Evolutionary conservation across 1,140 invertebrate species (phyloP), one percentile per base, ranked within the genome.

Genomic region (Leguminivora glycinivorella): DNA sequence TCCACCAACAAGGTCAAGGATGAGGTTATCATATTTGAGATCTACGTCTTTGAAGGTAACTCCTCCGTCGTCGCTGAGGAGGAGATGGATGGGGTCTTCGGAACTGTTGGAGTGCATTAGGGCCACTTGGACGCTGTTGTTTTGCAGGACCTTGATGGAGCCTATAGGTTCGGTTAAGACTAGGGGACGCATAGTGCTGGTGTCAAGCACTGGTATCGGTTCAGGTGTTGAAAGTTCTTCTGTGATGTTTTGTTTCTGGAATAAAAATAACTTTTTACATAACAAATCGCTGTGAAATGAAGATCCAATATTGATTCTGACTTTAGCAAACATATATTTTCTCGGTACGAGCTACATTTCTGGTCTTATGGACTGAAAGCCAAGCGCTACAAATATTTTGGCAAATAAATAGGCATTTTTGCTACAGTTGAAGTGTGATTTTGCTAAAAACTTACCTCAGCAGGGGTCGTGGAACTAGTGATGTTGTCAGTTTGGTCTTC

Each of bases 401-500:
- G 29, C 29, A 31, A 31, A 3, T 31, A 7, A 31, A 31, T 31
- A 31, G 3, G 29, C 29, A 31, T 31, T 31, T 4, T 7, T 31
- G 3, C 7, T 7, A n/a, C n/a, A n/a, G n/a, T n/a, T n/a, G n/a
- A n/a, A n/a, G n/a, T n/a, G n/a, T n/a, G n/a, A n/a, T n/a, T n/a
- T n/a, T n/a, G n/a, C n/a, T n/a, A n/a, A n/a, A n/a, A 29, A 29
- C 14, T 66, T 72, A 80, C 79, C 71, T 78, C 76, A 63, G 71
- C 77, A 12, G 75, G 72, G 4, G 72, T 29, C 73, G 78, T 73
- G 67, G 77, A 70, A 56, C 71, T 73, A 70, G 72, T 90, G 5
- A 71, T 63, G 70, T 84, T 86, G 7, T 88, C 84, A 0, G 77
- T 70, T 1, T 87, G 83, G 69, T 93, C 94, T 73, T 96, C 95